phyloP scores from a whole-genome alignment of 2,797 vertebrate species.

The Dermochelys coriacea region DNA sequence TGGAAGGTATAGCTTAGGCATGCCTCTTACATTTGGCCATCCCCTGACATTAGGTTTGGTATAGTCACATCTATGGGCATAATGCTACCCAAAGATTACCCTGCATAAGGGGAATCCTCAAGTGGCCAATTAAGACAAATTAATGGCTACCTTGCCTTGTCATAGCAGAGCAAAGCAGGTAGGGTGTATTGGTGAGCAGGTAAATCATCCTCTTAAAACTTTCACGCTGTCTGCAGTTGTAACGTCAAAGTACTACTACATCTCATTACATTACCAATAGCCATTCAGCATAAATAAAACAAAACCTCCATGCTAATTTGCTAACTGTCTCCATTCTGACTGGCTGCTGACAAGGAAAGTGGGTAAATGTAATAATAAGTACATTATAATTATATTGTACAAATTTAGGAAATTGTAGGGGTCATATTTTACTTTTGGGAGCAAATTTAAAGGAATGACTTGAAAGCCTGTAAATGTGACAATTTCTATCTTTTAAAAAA shows the following conservation, averaged over 20 bases:
- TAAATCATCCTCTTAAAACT: background rate
- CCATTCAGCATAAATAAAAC: background rate
- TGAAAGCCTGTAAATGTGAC: slow-evolving; percentile 68
- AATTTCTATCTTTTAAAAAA: slow-evolving; percentile 69
- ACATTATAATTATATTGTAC: slow-evolving; percentile 7
- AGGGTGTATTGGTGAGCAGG: background rate
- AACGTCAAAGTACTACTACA: background rate
- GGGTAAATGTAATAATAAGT: slow-evolving; percentile 64
- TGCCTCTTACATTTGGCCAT: background rate
- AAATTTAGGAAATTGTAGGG: slow-evolving; percentile 44
- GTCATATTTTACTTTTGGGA: slow-evolving; percentile 50
- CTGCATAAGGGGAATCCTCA: background rate
- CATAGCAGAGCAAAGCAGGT: background rate
- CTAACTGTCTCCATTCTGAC: background rate
- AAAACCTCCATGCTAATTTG: background rate
- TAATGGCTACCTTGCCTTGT: background rate
- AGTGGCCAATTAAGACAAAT: background rate
- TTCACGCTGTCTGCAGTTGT: background rate
- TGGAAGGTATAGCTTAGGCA: background rate
- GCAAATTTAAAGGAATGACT: slow-evolving; percentile 59
- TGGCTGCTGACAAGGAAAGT: slow-evolving; percentile 58
- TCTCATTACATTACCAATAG: fast-evolving
- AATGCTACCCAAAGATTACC: background rate
- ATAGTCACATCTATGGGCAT: background rate
- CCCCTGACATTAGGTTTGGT: fast-evolving